A percentile compares a stretch with the other conserved stretches of the same genome.
Conservation (phyloP, 2,113 vertebrate genomes). For the Romanogobio albipinnatus region DNA sequence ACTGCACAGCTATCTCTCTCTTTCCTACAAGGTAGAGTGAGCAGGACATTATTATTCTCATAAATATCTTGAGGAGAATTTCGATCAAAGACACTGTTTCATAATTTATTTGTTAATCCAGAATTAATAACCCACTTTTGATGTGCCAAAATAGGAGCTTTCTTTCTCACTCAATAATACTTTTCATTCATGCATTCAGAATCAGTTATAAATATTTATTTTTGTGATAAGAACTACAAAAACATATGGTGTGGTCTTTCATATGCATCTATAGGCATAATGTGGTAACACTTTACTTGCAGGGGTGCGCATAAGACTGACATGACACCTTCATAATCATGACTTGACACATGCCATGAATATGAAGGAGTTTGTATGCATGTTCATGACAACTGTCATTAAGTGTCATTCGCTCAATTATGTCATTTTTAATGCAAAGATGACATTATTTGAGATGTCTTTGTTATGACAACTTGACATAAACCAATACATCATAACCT, state of each 20-base stretch:
- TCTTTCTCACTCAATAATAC: background rate
- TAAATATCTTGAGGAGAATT: slow-evolving; percentile 3
- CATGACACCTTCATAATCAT: too few species aligned
- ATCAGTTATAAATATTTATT: background rate
- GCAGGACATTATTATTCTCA: slow-evolving; percentile 1
- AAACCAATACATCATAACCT: too few species aligned
- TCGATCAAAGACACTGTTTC: slow-evolving; percentile 22
- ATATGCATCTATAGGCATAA: background rate
- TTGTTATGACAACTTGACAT: too few species aligned
- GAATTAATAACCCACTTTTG: background rate
- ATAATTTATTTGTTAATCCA: slow-evolving; percentile 12
- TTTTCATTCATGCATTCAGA: slow-evolving; percentile 6
- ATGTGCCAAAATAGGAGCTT: background rate
- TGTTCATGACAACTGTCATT: too few species aligned
- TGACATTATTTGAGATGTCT: too few species aligned
- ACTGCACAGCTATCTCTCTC: slow-evolving; percentile 79
- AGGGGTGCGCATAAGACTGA: too few species aligned
- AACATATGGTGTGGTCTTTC: background rate
- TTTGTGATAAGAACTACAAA: background rate
- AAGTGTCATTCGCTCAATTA: too few species aligned
- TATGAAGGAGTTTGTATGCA: too few species aligned
- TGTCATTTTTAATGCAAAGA: too few species aligned
- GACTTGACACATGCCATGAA: too few species aligned
- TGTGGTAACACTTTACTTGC: too few species aligned
- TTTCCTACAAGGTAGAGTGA: slow-evolving; percentile 80